Evolutionary conservation across 1,140 invertebrate genomes (phyloP), one percentile per base, ranked within the genome.

Genomic region (Lasioglossum baleicum): DNA sequence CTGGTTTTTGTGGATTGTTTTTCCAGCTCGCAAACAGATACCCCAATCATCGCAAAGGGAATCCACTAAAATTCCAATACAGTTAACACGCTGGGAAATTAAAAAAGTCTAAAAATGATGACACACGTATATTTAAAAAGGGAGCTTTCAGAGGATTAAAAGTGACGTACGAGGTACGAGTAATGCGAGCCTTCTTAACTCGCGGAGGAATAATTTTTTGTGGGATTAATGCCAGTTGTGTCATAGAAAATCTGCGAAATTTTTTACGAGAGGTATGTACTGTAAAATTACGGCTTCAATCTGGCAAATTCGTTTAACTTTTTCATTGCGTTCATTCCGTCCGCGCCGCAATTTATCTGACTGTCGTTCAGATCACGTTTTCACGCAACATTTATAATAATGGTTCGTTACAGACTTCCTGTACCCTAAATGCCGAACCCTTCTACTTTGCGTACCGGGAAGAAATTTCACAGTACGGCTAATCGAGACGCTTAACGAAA

Each of bases 81-180:
- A 11, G 10, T 63, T 20, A 40, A 58, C 15, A 26, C 63, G 26
- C 31, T 4, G 26, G 63, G 35, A 42, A 35, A 35, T 35, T 35
- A 35, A 35, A 3, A 35, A 58, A 58, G 26, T 26, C 26, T 26
- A 26, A 26, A 8, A 11, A 26, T 13, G 35, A 22, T 7, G 51
- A 56, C 20, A 2, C 20, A 15, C 51, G 40, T 44, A 31, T 67
- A 31, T 67, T 20, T 56, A 58, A 58, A 56, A 17, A 15, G 10
- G 15, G 58, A 44, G n/a, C 48, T 67, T n/a, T 4, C 8, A 17
- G 40, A 17, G 42, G 72, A 64, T 74, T 74, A 74, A 10, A 7
- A 2, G 11, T 63, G 26, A 17, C 61, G 31, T 15, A 13, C 31
- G 2, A 6, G 40, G 31, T 15, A 13, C 31, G 2, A 6, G 40